Conservation (phyloP, 2,888 invertebrate species). For the Orgyia antiqua region DNA sequence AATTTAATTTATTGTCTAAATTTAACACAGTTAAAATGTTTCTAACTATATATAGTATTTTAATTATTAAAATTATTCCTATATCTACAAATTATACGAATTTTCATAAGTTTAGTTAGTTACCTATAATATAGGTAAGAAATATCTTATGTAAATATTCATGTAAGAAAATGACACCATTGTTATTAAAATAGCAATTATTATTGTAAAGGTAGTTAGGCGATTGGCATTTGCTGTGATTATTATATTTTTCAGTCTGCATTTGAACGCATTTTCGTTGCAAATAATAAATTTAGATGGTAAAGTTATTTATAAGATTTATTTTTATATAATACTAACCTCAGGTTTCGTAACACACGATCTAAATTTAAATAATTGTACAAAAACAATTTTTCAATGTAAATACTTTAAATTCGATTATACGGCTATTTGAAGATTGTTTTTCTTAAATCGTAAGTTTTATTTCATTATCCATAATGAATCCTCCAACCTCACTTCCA, state of each 20-base stretch:
- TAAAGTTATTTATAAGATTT: conserved; percentile 40
- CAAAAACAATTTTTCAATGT: too few relatives aligned
- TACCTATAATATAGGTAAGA: conserved; percentile 5
- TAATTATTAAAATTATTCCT: conserved; percentile 26
- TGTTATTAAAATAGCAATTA: conserved; percentile 31
- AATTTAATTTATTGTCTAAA: too few relatives aligned
- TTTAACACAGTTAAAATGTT: too few relatives aligned
- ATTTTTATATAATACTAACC: conserved; percentile 59
- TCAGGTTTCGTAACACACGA: conserved; percentile 57
- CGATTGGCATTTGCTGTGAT: conserved; percentile 60
- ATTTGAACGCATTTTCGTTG: conserved; percentile 20
- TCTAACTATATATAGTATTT: conserved; percentile 16
- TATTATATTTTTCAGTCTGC: conserved; percentile 36
- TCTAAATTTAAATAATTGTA: too few relatives aligned
- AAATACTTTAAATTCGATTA: too few relatives aligned
- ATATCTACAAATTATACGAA: conserved; percentile 43
- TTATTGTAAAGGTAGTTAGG: conserved; percentile 43
- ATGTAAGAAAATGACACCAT: conserved; percentile 47
- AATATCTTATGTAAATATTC: conserved; percentile 21
- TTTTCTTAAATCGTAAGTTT: too few relatives aligned
- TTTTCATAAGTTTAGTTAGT: conserved; percentile 35
- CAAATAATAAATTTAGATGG: conserved; percentile 17
- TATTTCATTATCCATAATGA: too few relatives aligned
- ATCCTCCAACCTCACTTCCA: too few relatives aligned
- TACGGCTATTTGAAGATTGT: too few relatives aligned